phyloP scores from a whole-genome alignment of 2,113 vertebrate genomes.

The Laticauda laticaudata region DNA sequence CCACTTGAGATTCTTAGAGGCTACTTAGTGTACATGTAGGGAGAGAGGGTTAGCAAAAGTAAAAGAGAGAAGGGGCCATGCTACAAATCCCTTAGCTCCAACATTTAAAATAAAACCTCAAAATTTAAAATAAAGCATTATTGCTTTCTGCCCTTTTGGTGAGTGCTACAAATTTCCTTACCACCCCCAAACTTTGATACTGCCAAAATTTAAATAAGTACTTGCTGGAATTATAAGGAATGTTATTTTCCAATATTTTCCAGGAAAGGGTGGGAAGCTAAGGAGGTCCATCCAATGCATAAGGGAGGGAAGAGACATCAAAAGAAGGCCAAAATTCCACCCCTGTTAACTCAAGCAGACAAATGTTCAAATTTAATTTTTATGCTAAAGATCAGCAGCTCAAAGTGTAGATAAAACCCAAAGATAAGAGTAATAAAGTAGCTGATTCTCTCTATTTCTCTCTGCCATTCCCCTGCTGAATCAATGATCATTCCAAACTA shows the following conservation, averaged over 20 bases:
- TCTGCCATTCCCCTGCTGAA: too few relatives aligned
- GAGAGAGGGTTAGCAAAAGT: neutral
- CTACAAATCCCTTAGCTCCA: neutral
- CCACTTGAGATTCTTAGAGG: neutral
- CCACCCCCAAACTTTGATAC: neutral
- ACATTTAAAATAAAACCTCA: neutral
- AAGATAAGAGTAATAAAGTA: neutral
- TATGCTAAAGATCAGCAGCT: neutral
- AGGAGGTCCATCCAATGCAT: too few relatives aligned
- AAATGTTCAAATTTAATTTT: neutral
- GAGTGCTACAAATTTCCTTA: neutral
- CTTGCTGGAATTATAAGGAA: neutral
- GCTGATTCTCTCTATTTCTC: too few relatives aligned
- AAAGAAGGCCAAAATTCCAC: neutral
- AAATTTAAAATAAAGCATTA: neutral
- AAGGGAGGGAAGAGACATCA: neutral
- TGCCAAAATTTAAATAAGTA: neutral
- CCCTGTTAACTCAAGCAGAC: neutral
- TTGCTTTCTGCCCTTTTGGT: neutral
- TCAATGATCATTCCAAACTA: too few relatives aligned
- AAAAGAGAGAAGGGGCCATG: neutral
- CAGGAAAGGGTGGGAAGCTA: neutral
- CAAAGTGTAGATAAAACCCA: neutral
- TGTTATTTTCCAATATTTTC: neutral
- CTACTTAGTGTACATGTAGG: neutral